Evolutionary conservation across 2,888 invertebrate genomes (phyloP).

Genomic region (Xestoiulus laeticollis): DNA sequence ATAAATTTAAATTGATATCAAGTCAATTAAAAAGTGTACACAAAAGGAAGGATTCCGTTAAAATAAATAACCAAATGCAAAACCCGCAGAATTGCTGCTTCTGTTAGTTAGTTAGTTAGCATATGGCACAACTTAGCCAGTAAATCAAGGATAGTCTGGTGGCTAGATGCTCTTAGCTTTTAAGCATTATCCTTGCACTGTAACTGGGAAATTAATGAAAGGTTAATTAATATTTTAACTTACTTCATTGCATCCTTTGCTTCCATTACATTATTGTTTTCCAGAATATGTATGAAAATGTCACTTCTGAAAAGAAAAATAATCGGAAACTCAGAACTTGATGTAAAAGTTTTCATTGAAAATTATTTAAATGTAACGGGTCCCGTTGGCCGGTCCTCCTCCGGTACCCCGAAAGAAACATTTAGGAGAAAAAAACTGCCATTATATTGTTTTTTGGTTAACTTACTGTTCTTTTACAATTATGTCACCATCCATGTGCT

Average conservation of each 20-base stretch:
- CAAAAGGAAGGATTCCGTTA: background rate
- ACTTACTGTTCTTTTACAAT: background rate
- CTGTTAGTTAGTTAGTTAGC: too few species aligned
- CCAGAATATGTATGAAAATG: background rate
- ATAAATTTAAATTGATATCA: background rate
- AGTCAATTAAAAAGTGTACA: background rate
- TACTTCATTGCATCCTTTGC: background rate
- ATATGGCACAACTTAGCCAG: too few species aligned
- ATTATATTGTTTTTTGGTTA: too few species aligned
- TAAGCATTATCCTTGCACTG: background rate
- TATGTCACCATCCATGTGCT: background rate
- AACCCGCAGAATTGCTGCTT: too few species aligned
- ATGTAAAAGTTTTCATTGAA: background rate
- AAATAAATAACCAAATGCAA: too few species aligned
- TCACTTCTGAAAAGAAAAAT: constrained; percentile 32
- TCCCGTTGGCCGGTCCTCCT: too few species aligned
- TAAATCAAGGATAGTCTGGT: too few species aligned
- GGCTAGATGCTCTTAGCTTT: too few species aligned
- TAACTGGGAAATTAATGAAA: too few species aligned
- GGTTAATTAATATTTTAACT: background rate
- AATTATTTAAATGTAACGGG: too few species aligned
- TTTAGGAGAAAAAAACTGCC: too few species aligned
- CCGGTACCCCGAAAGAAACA: too few species aligned
- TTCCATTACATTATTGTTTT: background rate
- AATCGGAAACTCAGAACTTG: background rate